Evolutionary conservation across 2,888 invertebrate genomes (phyloP).

Genomic region (Phorcus lineatus): DNA sequence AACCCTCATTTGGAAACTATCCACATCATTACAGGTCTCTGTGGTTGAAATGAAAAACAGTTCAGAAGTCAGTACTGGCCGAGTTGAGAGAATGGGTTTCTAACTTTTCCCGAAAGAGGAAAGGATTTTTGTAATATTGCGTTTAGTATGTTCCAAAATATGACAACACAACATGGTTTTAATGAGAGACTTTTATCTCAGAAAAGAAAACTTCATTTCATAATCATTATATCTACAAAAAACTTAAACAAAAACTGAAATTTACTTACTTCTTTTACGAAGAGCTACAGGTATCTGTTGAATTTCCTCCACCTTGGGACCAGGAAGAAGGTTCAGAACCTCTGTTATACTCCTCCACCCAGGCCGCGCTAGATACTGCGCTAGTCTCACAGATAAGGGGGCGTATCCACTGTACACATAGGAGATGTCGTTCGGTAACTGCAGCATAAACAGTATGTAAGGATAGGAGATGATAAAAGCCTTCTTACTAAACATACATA

Average conservation of each 20-base stretch:
- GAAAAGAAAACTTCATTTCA: background rate
- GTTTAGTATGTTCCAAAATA: no score
- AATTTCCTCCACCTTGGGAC: conserved; percentile 79
- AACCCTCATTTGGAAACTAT: no score
- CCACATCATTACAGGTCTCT: no score
- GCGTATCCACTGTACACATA: conserved; percentile 95
- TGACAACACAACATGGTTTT: no score
- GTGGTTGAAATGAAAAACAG: no score
- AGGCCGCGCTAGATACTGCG: conserved; percentile 76
- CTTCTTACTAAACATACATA: no score
- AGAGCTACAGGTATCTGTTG: conserved; percentile 76
- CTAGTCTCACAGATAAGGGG: conserved; percentile 90
- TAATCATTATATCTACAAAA: background rate
- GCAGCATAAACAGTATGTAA: conserved; percentile 35
- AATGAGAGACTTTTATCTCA: no score
- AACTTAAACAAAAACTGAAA: background rate
- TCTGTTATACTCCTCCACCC: conserved; percentile 85
- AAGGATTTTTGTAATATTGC: no score
- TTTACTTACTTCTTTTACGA: conserved; percentile 73
- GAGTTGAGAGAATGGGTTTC: no score
- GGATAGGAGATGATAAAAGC: background rate
- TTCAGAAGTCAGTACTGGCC: no score
- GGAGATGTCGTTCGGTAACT: conserved; percentile 88
- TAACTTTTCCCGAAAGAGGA: no score
- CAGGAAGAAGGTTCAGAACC: conserved; percentile 86